phyloP scores from a whole-genome alignment of 2,113 vertebrate species.

The Hydrolagus affinis region DNA sequence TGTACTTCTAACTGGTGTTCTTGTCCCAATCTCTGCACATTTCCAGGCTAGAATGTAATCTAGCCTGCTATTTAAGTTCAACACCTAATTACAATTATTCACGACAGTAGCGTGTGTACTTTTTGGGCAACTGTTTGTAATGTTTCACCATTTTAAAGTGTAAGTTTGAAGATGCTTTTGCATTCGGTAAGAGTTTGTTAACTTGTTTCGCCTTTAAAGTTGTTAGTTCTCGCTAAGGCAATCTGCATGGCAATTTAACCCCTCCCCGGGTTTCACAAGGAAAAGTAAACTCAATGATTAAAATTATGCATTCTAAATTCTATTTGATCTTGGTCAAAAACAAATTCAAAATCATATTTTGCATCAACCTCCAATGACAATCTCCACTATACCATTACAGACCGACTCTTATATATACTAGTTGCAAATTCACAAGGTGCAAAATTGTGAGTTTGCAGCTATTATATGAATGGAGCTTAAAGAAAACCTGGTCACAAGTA shows the following conservation, averaged over 20 bases:
- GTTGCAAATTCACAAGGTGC: background rate
- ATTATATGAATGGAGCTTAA: background rate
- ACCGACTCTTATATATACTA: background rate
- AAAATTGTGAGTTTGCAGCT: constrained; percentile 1
- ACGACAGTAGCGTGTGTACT: background rate
- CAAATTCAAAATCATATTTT: background rate
- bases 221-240: background rate
- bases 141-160: background rate
- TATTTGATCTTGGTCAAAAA: background rate
- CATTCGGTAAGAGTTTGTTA: background rate
- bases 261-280: background rate
- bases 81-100: background rate
- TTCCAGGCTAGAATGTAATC: background rate
- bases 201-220: background rate
- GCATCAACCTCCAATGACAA: background rate
- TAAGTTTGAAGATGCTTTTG: background rate
- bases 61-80: background rate
- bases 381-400: background rate
- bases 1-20: background rate
- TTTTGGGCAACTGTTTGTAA: background rate
- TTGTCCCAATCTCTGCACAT: constrained; percentile 6
- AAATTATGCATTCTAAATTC: background rate
- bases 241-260: background rate
- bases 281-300: background rate
- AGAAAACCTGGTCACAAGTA: background rate